Evolutionary conservation across 2,888 invertebrate genomes (phyloP).

Genomic region (Ophioninae sp.): DNA sequence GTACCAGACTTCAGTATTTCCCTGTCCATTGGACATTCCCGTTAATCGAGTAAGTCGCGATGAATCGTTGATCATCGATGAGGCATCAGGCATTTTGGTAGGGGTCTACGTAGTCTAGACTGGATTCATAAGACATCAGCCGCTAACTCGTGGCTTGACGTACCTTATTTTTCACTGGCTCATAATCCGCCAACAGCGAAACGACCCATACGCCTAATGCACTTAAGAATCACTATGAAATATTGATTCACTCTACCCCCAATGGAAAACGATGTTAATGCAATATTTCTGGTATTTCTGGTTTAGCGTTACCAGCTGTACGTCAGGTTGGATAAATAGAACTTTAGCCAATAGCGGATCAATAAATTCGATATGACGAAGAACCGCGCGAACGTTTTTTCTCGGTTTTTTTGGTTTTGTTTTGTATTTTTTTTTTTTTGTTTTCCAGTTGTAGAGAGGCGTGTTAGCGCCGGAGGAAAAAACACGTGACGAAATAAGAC

Average conservation of each 20-base stretch:
- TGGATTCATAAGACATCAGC: not conserved
- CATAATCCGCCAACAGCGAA: not conserved
- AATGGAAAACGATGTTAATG: not conserved
- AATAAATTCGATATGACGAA: not conserved
- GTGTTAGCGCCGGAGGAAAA: not conserved
- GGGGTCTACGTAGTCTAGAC: constrained; percentile 8
- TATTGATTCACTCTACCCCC: not conserved
- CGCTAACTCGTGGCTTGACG: not conserved
- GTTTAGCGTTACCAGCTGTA: not conserved
- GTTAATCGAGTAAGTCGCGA: constrained; percentile 47
- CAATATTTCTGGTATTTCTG: not conserved
- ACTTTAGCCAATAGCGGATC: not conserved
- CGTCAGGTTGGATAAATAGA: not conserved
- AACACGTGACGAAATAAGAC: constrained; percentile 20
- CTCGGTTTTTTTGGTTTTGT: too few relatives aligned
- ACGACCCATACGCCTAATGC: not conserved
- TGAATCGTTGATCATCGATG: constrained; percentile 48
- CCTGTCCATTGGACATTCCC: constrained; percentile 24
- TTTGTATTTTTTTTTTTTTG: too few relatives aligned
- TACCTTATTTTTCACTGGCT: not conserved
- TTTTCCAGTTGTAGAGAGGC: constrained; percentile 20
- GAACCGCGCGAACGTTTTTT: not conserved
- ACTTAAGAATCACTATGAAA: not conserved
- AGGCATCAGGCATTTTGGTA: constrained; percentile 30
- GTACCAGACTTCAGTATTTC: not conserved